A percentile compares a stretch with the other conserved stretches of the same genome.
These are phyloP conservation scores for Leptodactylus fuscus DNA, from an alignment of 2,113 vertebrate genomes.

Conservation along the genomic window DNA sequence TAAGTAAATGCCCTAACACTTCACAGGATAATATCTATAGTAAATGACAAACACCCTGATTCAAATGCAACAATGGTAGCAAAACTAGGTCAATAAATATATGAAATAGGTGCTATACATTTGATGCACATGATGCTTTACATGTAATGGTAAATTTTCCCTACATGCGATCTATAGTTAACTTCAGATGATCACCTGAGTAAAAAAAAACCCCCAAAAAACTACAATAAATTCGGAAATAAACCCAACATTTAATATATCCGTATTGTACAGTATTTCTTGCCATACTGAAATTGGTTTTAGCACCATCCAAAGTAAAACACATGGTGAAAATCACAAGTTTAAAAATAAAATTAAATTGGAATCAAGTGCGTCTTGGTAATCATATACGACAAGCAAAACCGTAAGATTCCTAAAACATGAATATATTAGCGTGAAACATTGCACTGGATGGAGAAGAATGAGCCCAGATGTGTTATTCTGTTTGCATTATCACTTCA, in stretches of 20 bases:
- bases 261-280: not conserved
- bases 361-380: not conserved
- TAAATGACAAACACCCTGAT: too few relatives aligned
- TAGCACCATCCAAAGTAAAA: constrained; percentile 9
- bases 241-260: not conserved
- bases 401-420: constrained; percentile 35
- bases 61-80: too few relatives aligned
- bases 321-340: constrained; percentile 35
- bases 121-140: not conserved
- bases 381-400: constrained; percentile 32
- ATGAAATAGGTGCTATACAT: too few relatives aligned
- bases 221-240: not conserved
- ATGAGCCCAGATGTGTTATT: constrained; percentile 49
- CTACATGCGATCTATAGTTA: not conserved
- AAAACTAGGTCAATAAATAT: too few relatives aligned
- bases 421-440: constrained; percentile 20
- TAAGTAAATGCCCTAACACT: too few relatives aligned
- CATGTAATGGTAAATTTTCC: not conserved
- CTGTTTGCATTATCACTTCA: constrained; percentile 52
- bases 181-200: not conserved
- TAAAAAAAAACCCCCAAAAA: not conserved
- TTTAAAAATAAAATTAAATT: constrained; percentile 34
- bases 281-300: constrained; percentile 17
- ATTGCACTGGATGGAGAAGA: constrained; percentile 32
- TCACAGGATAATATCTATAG: too few relatives aligned